Evolutionary conservation across 2,797 vertebrate species (phyloP).

Genomic region (Melanotaenia maccullochi): DNA sequence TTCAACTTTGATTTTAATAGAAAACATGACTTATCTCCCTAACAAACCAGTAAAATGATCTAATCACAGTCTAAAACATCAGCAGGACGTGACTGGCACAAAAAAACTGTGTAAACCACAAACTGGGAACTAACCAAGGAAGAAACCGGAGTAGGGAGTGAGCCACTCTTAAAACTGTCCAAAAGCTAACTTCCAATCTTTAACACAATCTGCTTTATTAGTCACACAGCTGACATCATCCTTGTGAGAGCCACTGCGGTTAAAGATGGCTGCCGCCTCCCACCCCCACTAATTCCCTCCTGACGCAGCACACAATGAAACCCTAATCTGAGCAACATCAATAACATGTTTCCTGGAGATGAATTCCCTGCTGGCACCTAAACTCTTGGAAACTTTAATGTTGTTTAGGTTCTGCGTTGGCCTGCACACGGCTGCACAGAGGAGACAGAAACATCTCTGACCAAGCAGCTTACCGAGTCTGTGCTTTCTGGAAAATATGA

Average conservation of each 20-base stretch:
- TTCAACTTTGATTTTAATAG: background rate
- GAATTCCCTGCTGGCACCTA: slow-evolving; percentile 25
- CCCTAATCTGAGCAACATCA: slow-evolving; percentile 9
- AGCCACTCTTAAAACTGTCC: slow-evolving; percentile 40
- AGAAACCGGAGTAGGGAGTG: slow-evolving; percentile 10
- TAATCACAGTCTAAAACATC: slow-evolving; percentile 27
- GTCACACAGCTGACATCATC: slow-evolving; percentile 51
- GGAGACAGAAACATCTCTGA: slow-evolving; percentile 21
- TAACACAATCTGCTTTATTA: slow-evolving; percentile 41
- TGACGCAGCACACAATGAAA: slow-evolving; percentile 26
- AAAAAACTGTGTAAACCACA: slow-evolving; percentile 12
- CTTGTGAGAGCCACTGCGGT: slow-evolving; percentile 29
- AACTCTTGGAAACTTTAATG: slow-evolving; percentile 30
- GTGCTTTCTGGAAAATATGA: slow-evolving; percentile 18
- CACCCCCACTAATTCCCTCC: slow-evolving; percentile 20
- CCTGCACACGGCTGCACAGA: slow-evolving; percentile 6
- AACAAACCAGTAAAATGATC: slow-evolving; percentile 7
- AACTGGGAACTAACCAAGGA: slow-evolving; percentile 42
- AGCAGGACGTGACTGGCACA: slow-evolving; percentile 17
- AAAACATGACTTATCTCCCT: slow-evolving; percentile 5
- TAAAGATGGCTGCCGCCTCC: slow-evolving; percentile 37
- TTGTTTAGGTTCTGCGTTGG: slow-evolving; percentile 32
- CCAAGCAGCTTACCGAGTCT: background rate
- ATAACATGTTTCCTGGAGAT: slow-evolving; percentile 28
- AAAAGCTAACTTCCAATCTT: slow-evolving; percentile 36